A percentile compares a stretch with the other conserved stretches of the same genome.
Evolutionary conservation across 2,113 vertebrate species (phyloP).

Genomic region (Cariama cristata): DNA sequence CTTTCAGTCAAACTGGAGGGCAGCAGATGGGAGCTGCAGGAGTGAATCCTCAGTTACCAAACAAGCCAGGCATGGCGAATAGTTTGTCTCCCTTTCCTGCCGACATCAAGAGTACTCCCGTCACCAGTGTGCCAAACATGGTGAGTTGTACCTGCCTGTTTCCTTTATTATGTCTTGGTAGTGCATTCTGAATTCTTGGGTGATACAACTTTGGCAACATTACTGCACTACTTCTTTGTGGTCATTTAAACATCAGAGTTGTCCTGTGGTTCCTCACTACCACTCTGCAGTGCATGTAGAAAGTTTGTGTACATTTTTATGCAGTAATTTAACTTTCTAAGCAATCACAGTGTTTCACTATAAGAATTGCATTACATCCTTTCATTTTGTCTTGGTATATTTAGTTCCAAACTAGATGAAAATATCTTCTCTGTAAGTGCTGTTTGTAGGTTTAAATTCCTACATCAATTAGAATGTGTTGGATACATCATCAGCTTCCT

Average conservation of each 20-base stretch:
- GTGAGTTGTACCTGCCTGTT: constrained; percentile 76
- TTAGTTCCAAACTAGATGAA: background rate
- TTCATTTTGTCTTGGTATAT: background rate
- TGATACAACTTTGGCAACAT: fast-evolving
- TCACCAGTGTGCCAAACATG: constrained; percentile 93
- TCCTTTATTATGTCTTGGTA: background rate
- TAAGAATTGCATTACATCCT: background rate
- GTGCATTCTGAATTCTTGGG: background rate
- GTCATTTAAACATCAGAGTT: background rate
- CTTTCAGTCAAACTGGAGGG: constrained; percentile 88
- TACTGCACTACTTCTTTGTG: background rate
- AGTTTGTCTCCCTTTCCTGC: constrained; percentile 89
- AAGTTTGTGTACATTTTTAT: background rate
- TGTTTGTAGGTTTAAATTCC: background rate
- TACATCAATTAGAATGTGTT: background rate
- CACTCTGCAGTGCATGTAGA: fast-evolving
- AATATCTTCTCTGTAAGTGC: background rate
- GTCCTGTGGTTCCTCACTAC: background rate
- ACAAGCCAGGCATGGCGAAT: constrained; percentile 89
- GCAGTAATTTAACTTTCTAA: background rate
- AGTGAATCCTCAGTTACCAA: constrained; percentile 89
- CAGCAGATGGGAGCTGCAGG: constrained; percentile 90
- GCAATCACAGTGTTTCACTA: background rate
- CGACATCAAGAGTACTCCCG: constrained; percentile 90
- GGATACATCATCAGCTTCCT: background rate